Evolutionary conservation across 1,140 invertebrate species (phyloP), one percentile per base, ranked within the genome.

Genomic region (Drosophila funebris): DNA sequence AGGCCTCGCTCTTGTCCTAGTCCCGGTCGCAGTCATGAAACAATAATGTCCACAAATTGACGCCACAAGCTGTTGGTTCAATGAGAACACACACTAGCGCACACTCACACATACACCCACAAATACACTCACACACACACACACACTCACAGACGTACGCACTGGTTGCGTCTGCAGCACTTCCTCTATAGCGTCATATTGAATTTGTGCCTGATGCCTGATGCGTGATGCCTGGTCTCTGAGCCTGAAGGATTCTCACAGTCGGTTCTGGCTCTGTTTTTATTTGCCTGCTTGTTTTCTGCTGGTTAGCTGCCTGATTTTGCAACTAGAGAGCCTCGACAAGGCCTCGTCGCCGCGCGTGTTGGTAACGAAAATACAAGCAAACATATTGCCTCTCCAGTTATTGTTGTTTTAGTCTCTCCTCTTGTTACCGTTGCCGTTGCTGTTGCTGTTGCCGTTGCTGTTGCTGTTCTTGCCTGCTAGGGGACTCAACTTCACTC

Each of bases 21-120:
- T 33, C 48, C 16, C 16, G 76, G 73, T 87, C 69, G 74, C 78
- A 88, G 82, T 83, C 83, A 76, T 87, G 83, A 88, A 88, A 87
- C 83, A 87, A 87, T 87, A 87, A 87, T 88, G 83, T 87, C 83
- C 83, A 78, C 83, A 87, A 87, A 87, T 87, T 87, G 83, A 83
- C 78, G 83, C 83, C 83, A 87, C 83, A 88, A 87, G 83, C 83
- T 87, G 83, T 88, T 87, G 83, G 83, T 76, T 87, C 84, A 76
- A 83, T 68, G 75, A 39, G 75, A 78, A 64, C 62, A 46, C 33
- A 67, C 58, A 54, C 69, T 37, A 24, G 13, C 31, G 33, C 43
- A 50, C 33, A 50, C 37, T 33, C 27, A 46, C 50, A 48, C 20
- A 48, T 43, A 33, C 41, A 52, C 62, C 43, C n/a, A 13, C 16